Evolutionary conservation across 2,797 vertebrate genomes (phyloP), one percentile per base, ranked within the genome.

Genomic region (Kryptolebias ocellatus): DNA sequence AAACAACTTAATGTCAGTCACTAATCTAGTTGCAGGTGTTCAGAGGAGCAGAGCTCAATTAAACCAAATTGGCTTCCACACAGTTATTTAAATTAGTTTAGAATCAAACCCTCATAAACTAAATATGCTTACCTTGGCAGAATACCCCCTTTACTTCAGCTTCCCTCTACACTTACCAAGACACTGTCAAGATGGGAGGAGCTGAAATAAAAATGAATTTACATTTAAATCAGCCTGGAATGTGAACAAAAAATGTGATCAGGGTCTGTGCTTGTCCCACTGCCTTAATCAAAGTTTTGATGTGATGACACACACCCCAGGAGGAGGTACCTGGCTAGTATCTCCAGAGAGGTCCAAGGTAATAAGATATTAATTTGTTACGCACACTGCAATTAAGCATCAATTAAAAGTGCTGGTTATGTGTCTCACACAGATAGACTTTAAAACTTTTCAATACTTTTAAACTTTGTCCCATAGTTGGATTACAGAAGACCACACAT

Each of bases 11-110:
- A 93, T 91, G 91, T 92, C 91, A 93, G 81, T 81, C 86, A 81
- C 86, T 93, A 93, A 94, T 94, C 91, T 89, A 87, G 81, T 90
- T 90, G 91, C 92, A 93, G 91, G 91, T 93, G 92, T 92, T 93
- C 84, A 76, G 83, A 88, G 76, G 85, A 91, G 88, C 87, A 83
- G 83, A 86, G 88, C 89, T 90, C 90, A 93, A 93, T 94, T 93
- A 93, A 91, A 83, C 65, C 64, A 92, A 93, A 94, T 91, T 94
- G 92, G 89, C 89, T 90, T 91, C 88, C 78, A 80, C 76, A 87
- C 85, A 88, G 92, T 91, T 93, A 93, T 93, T 93, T 78, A 93
- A 92, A 94, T 94, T 78, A 92, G 88, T 89, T 92, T 89, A 90
- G 79, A 91, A 90, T 92, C 92, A 91, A 87, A 89, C 63, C 16